These are phyloP conservation scores for Ispidina picta DNA, from an alignment of 2,797 vertebrate species.

Conservation along the genomic window DNA sequence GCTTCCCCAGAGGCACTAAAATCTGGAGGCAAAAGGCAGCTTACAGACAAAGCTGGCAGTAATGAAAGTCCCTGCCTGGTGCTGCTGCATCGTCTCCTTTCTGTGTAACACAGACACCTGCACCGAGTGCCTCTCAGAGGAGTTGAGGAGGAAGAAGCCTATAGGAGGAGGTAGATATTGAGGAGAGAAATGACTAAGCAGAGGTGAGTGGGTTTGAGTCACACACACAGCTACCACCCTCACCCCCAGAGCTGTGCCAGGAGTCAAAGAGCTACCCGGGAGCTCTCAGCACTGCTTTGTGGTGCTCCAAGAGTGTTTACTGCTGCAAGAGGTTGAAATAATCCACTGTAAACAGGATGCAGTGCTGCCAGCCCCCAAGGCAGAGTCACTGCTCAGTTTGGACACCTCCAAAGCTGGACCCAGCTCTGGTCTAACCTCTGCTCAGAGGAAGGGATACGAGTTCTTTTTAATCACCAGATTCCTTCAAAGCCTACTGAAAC, in stretches of 20 bases:
- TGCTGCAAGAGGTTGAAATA: neutral
- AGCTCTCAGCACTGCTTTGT: neutral
- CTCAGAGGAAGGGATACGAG: neutral
- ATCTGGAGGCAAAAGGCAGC: neutral
- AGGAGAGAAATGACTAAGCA: neutral
- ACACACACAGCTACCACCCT: neutral
- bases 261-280: neutral
- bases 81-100: neutral
- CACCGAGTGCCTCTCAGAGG: neutral
- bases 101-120: neutral
- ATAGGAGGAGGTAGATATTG: neutral
- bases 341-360: neutral
- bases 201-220: neutral
- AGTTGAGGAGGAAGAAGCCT: neutral
- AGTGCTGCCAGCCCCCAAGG: neutral
- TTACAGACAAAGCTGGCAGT: neutral
- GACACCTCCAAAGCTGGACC: neutral
- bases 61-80: neutral
- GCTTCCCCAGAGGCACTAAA: neutral
- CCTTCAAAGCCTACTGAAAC: neutral
- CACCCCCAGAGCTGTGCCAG: neutral
- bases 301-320: accelerated
- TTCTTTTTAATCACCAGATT: neutral
- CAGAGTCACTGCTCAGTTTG: neutral
- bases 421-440: neutral